These are phyloP conservation scores for Mus spicilegus DNA, from an alignment of 2,113 vertebrate species.

Conservation along the genomic window DNA sequence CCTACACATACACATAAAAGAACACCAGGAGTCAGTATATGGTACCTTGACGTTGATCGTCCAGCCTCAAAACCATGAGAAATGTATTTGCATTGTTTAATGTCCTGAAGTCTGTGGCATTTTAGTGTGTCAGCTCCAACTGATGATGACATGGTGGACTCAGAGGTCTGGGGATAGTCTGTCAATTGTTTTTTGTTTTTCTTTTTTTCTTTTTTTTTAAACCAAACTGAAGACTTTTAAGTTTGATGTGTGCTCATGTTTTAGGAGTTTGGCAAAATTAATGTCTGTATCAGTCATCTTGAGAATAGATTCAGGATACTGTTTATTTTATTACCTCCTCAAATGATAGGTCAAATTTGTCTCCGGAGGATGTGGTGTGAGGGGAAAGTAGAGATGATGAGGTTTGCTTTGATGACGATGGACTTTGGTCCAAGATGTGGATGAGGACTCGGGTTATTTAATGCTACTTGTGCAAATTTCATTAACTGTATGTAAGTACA, in stretches of 20 bases:
- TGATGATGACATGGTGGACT: background rate
- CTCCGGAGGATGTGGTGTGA: background rate
- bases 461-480: background rate
- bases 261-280: background rate
- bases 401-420: background rate
- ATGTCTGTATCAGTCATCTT: background rate
- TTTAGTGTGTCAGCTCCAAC: background rate
- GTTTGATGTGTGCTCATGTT: background rate
- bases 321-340: background rate
- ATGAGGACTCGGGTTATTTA: background rate
- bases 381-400: background rate
- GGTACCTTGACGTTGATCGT: background rate
- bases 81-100: background rate
- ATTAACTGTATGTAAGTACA: background rate
- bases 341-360: background rate
- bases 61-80: background rate
- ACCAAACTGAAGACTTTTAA: conserved; percentile 2
- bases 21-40: background rate
- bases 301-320: background rate
- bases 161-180: background rate
- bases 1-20: background rate
- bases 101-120: background rate
- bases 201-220: background rate
- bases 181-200: background rate
- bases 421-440: background rate